Conservation (phyloP, 2,113 vertebrate species). For the Dolichotis patagonum region DNA sequence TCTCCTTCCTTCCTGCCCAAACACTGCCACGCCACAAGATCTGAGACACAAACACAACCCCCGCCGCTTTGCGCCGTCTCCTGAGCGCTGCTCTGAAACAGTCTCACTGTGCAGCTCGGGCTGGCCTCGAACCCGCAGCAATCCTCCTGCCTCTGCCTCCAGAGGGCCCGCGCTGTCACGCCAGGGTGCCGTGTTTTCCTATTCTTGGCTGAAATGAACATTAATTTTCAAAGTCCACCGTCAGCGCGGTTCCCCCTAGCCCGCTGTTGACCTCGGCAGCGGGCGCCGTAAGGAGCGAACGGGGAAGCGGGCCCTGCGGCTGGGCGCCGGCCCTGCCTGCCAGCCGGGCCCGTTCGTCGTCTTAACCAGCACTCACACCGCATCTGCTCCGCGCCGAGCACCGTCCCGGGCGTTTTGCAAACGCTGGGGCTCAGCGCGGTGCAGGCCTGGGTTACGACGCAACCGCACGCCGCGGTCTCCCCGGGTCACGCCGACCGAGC, state of each 20-base stretch:
- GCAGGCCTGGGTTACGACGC: slow-evolving; percentile 12
- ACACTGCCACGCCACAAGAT: not conserved
- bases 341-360: slow-evolving; percentile 65
- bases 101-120: not conserved
- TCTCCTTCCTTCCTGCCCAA: not conserved
- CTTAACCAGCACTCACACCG: slow-evolving; percentile 64
- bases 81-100: not conserved
- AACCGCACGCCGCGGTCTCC: not conserved
- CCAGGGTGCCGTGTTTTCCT: not conserved
- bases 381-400: slow-evolving; percentile 47
- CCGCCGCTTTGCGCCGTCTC: not conserved
- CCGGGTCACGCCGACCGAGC: not conserved
- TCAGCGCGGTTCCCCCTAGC: not conserved
- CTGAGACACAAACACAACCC: not conserved
- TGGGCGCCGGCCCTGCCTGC: no score
- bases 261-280: slow-evolving; percentile 64
- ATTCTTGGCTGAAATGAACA: slow-evolving; percentile 66
- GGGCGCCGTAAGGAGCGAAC: not conserved
- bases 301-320: no score
- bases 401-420: slow-evolving; percentile 65
- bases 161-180: not conserved
- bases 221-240: slow-evolving; percentile 50
- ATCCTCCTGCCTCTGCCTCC: not conserved
- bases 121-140: not conserved
- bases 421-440: slow-evolving; percentile 51